Conservation (phyloP, 2,797 vertebrate genomes). For the Myotis pilosus region DNA sequence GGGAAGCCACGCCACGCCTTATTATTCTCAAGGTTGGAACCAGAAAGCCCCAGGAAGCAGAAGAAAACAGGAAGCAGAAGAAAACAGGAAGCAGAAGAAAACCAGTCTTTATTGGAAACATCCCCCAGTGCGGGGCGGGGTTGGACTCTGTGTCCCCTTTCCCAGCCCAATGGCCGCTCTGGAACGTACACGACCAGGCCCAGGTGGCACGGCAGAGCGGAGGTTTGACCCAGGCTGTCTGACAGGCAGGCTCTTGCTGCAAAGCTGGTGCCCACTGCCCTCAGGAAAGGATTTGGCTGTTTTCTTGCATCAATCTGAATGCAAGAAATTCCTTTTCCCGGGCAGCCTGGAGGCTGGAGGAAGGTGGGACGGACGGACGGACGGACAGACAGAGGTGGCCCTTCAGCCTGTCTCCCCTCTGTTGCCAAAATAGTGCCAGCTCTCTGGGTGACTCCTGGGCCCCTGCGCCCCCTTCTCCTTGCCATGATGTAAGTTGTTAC, state of each 20-base stretch:
- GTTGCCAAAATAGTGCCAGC: background rate
- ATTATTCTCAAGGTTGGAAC: background rate
- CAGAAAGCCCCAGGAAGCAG: background rate
- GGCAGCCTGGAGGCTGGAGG: background rate
- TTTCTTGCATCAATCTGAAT: no score
- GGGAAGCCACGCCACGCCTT: no score
- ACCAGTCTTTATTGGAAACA: background rate
- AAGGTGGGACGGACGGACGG: background rate
- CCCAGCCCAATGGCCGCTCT: background rate
- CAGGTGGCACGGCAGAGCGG: background rate
- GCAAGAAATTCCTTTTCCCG: background rate
- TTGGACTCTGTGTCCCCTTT: background rate
- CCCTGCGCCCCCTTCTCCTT: background rate
- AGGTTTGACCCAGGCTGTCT: background rate
- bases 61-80: no score
- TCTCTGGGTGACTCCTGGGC: background rate
- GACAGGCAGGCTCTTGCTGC: background rate
- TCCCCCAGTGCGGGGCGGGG: background rate
- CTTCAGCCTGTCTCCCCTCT: background rate
- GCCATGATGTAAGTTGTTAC: no score
- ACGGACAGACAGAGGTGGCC: background rate
- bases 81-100: background rate
- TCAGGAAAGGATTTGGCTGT: background rate
- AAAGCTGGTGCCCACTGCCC: background rate
- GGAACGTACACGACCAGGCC: background rate